These are phyloP conservation scores for Erpobdella octoculata DNA, from an alignment of 2,888 invertebrate genomes.

Conservation along the genomic window DNA sequence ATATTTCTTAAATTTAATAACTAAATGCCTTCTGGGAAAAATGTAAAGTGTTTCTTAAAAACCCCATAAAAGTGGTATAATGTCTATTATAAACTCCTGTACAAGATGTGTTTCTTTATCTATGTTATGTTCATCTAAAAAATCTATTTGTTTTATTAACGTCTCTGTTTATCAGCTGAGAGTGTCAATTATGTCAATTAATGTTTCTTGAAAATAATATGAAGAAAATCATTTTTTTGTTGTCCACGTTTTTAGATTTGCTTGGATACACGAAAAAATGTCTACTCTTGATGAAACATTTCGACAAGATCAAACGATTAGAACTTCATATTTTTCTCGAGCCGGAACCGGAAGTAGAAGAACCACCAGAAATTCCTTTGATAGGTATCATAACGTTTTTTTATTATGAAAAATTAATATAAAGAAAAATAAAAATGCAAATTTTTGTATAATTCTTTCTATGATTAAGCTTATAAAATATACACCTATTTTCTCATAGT, in stretches of 20 bases:
- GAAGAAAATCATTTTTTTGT: too few relatives aligned
- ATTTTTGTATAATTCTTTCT: too few relatives aligned
- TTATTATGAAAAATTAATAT: not conserved
- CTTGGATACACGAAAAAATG: conserved; percentile 34
- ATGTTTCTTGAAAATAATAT: too few relatives aligned
- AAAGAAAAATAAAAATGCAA: not conserved
- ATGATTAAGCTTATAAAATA: too few relatives aligned
- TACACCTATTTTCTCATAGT: too few relatives aligned
- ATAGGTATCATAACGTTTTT: too few relatives aligned
- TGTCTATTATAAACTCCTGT: too few relatives aligned
- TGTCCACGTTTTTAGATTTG: too few relatives aligned
- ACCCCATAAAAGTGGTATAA: too few relatives aligned
- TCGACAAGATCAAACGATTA: conserved; percentile 28
- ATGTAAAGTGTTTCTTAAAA: too few relatives aligned
- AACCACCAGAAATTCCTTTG: conserved; percentile 5
- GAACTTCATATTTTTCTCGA: conserved; percentile 27
- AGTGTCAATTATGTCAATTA: too few relatives aligned
- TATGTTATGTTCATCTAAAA: not conserved
- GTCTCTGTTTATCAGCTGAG: not conserved
- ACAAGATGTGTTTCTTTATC: not conserved
- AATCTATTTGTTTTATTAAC: not conserved
- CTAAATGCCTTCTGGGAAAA: not conserved
- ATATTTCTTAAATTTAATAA: not conserved
- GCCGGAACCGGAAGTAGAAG: not conserved
- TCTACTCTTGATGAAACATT: conserved; percentile 29